Percentiles rank a stretch among this genome's conserved stretches.
These are phyloP conservation scores for Caenorhabditis drosophilae DNA, from an alignment of 2,888 invertebrate species.

Conservation along the genomic window DNA sequence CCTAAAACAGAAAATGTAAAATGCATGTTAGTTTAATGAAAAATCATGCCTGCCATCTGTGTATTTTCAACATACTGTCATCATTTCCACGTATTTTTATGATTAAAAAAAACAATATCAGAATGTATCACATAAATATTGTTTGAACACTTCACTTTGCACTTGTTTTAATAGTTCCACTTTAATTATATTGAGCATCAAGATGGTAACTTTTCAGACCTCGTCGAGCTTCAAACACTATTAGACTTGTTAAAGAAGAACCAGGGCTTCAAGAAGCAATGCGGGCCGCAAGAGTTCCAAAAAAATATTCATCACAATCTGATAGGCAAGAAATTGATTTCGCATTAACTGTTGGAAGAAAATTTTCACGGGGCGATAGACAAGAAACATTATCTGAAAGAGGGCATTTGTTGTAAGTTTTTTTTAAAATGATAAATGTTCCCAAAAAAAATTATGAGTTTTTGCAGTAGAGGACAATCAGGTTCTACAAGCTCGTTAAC, in stretches of 20 bases:
- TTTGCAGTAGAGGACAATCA: background rate
- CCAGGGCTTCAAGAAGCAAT: conserved; percentile 20
- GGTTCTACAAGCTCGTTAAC: background rate
- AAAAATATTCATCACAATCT: conserved; percentile 22
- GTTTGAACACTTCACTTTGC: background rate
- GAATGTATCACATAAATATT: background rate
- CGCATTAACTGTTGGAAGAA: background rate
- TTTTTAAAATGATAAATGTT: background rate
- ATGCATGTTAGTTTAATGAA: too few species aligned
- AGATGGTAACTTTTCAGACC: conserved; percentile 12
- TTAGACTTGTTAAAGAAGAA: conserved; percentile 9
- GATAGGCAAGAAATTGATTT: conserved; percentile 13
- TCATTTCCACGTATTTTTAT: too few species aligned
- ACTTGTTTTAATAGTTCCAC: background rate
- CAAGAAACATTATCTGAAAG: background rate
- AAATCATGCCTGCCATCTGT: too few species aligned
- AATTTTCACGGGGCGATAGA: background rate
- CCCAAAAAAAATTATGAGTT: background rate
- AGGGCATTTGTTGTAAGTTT: background rate
- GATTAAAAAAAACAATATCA: too few species aligned
- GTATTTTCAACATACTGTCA: too few species aligned
- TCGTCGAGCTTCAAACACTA: conserved; percentile 5
- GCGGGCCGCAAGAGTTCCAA: conserved; percentile 2
- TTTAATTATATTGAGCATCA: background rate
- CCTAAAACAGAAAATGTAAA: too few species aligned